phyloP scores from a whole-genome alignment of 2,797 vertebrate genomes.

The Astyanax mexicanus region DNA sequence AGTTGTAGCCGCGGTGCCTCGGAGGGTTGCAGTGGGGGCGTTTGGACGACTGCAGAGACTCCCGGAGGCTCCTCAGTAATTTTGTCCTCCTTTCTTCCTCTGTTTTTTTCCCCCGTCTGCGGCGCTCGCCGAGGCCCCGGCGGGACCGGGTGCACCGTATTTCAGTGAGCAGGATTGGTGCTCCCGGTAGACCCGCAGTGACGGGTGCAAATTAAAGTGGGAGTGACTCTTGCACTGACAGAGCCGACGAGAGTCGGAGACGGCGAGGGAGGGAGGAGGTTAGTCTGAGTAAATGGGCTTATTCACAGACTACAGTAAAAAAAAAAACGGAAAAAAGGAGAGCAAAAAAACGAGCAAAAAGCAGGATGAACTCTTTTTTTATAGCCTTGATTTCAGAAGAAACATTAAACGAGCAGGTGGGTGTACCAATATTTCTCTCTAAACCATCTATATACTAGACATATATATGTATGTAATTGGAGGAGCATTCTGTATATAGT shows the following conservation, averaged over 20 bases:
- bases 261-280: constrained; percentile 26
- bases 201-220: constrained; percentile 61
- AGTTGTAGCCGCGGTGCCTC: constrained; percentile 38
- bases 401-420: too few species aligned
- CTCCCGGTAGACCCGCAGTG: constrained; percentile 50
- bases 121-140: constrained; percentile 36
- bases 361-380: too few species aligned
- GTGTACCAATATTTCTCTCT: too few species aligned
- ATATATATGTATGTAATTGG: too few species aligned
- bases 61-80: constrained; percentile 50
- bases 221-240: constrained; percentile 33
- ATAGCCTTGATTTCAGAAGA: too few species aligned
- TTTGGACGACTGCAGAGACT: constrained; percentile 42
- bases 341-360: too few species aligned
- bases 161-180: constrained; percentile 45
- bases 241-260: constrained; percentile 36
- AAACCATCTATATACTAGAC: too few species aligned
- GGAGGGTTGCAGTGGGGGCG: constrained; percentile 42
- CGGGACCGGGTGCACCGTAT: constrained; percentile 43
- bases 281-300: constrained; percentile 38
- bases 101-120: constrained; percentile 12
- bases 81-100: constrained; percentile 39
- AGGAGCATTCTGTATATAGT: too few species aligned
- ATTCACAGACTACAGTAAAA: constrained; percentile 37
- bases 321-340: too few species aligned